A percentile compares a stretch with the other conserved stretches of the same genome.
phyloP scores from a whole-genome alignment of 2,797 vertebrate genomes.

The Labroides dimidiatus region DNA sequence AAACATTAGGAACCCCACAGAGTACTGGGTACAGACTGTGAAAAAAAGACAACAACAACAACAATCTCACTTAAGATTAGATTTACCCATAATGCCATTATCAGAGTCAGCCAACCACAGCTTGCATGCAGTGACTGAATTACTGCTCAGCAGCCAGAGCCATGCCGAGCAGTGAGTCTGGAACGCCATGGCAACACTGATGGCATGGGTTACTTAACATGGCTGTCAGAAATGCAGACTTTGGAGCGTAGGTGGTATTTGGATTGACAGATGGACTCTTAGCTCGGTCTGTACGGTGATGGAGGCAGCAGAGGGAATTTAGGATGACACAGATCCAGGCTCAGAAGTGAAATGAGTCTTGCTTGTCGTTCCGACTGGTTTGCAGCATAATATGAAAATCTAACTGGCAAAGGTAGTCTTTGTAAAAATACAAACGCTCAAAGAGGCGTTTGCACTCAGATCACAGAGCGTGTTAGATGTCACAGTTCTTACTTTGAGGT shows the following conservation, averaged over 20 bases:
- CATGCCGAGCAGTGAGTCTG: constrained; percentile 68
- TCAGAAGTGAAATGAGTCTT: constrained; percentile 17
- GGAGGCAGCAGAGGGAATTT: constrained; percentile 46
- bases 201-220: constrained; percentile 73
- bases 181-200: constrained; percentile 77
- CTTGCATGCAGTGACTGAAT: constrained; percentile 75
- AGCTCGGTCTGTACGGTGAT: constrained; percentile 52
- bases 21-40: constrained; percentile 36
- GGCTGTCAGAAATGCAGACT: constrained; percentile 72
- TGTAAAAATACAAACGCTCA: constrained; percentile 6
- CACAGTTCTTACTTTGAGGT: background rate
- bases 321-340: constrained; percentile 32
- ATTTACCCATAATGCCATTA: constrained; percentile 72
- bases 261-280: constrained; percentile 65
- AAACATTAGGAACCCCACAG: constrained; percentile 31
- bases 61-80: constrained; percentile 56
- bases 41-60: constrained; percentile 32
- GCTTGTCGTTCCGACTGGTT: constrained; percentile 1
- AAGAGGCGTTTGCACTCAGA: background rate
- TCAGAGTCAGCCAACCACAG: constrained; percentile 71
- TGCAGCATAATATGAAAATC: constrained; percentile 29
- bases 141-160: constrained; percentile 69
- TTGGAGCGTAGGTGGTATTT: constrained; percentile 66
- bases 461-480: background rate
- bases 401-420: constrained; percentile 6